These are phyloP conservation scores for Microtus ochrogaster DNA, from an alignment of 2,113 vertebrate species.

Conservation along the genomic window DNA sequence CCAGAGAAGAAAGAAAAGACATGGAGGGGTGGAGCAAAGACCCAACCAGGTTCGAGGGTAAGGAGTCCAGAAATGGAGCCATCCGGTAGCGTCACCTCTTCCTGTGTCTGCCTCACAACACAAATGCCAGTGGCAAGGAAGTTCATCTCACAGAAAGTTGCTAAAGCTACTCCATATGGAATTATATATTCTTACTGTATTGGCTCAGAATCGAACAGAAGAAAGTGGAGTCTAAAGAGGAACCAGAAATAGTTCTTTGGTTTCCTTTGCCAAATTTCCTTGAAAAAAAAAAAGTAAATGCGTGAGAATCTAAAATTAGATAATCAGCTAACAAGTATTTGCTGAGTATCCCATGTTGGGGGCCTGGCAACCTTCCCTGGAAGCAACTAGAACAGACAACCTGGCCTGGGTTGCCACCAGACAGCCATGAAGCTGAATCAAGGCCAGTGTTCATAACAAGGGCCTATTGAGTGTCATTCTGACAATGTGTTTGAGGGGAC, in stretches of 20 bases:
- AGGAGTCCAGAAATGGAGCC: slow-evolving; percentile 12
- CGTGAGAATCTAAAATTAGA: slow-evolving; percentile 71
- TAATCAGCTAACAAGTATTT: slow-evolving; percentile 67
- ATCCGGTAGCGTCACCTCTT: background rate
- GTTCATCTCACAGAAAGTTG: slow-evolving; percentile 57
- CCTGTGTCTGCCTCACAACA: slow-evolving; percentile 38
- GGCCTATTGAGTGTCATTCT: background rate
- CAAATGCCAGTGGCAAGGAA: slow-evolving; percentile 67
- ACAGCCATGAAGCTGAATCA: background rate
- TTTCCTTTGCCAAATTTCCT: slow-evolving; percentile 76
- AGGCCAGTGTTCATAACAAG: background rate
- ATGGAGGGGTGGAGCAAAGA: slow-evolving; percentile 5
- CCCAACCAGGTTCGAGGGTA: background rate
- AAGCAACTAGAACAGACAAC: background rate
- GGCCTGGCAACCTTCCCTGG: background rate
- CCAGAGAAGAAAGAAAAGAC: background rate
- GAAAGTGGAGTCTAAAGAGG: slow-evolving; percentile 77
- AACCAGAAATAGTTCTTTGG: slow-evolving; percentile 77
- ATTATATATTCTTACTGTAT: slow-evolving; percentile 70
- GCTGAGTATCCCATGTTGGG: slow-evolving; percentile 36
- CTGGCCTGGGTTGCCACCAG: background rate
- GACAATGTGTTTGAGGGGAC: background rate
- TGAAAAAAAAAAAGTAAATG: slow-evolving; percentile 55
- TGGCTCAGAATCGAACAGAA: slow-evolving; percentile 73
- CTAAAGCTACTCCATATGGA: slow-evolving; percentile 56